phyloP scores from a whole-genome alignment of 2,888 invertebrate species.

The Drosophila meridionalis region DNA sequence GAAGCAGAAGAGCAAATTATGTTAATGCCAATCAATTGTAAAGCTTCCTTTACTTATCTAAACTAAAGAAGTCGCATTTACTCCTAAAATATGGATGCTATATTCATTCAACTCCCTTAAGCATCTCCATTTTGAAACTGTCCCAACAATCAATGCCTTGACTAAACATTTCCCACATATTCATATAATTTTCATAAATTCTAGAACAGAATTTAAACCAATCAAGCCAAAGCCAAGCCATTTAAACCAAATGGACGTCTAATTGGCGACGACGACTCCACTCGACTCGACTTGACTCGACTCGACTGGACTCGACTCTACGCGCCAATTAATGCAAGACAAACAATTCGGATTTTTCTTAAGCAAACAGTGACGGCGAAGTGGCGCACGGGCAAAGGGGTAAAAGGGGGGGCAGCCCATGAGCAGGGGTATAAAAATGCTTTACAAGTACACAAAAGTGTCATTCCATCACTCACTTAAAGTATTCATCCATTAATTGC shows the following conservation, averaged over 20 bases:
- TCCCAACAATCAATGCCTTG: neutral
- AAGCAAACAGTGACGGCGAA: constrained; percentile 8
- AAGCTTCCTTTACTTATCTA: neutral
- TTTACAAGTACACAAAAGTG: constrained; percentile 82
- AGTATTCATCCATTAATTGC: constrained; percentile 84
- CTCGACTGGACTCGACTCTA: constrained; percentile 21
- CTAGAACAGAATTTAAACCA: constrained; percentile 31
- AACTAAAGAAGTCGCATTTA: neutral
- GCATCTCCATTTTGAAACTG: neutral
- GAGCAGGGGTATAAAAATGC: constrained; percentile 72
- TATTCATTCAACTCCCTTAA: too few relatives aligned
- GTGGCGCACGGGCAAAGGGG: neutral
- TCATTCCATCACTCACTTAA: constrained; percentile 84
- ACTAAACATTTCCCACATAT: constrained; percentile 48
- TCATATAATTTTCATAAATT: constrained; percentile 74
- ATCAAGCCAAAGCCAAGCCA: constrained; percentile 29
- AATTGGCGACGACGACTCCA: constrained; percentile 54
- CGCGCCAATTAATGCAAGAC: constrained; percentile 66
- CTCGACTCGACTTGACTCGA: constrained; percentile 5
- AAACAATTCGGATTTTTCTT: constrained; percentile 64
- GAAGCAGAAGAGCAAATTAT: too few relatives aligned
- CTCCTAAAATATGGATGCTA: too few relatives aligned
- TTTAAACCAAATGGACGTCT: constrained; percentile 47
- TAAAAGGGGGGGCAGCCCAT: neutral
- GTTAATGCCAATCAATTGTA: too few relatives aligned